These are phyloP conservation scores for Pseudorectes ferrugineus DNA, from an alignment of 2,113 vertebrate species.

Conservation along the genomic window DNA sequence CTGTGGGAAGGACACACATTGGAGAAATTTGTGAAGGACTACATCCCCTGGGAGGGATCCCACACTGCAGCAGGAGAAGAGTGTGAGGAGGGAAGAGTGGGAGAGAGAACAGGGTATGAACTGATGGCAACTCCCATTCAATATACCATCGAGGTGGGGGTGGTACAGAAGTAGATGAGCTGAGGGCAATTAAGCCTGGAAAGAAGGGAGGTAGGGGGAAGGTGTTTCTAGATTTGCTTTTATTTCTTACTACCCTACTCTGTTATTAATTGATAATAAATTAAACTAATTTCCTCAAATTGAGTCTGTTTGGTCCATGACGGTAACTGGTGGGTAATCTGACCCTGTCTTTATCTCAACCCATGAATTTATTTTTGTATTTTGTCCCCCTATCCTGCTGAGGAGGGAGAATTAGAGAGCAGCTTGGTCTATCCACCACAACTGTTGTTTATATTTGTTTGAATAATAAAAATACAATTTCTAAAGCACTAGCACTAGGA, in stretches of 20 bases:
- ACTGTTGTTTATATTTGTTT: background rate
- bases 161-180: background rate
- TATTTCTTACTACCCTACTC: background rate
- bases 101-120: background rate
- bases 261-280: background rate
- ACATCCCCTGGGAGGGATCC: background rate
- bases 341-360: background rate
- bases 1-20: background rate
- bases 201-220: background rate
- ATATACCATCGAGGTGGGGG: accelerated
- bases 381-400: background rate
- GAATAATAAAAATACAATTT: background rate
- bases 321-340: background rate
- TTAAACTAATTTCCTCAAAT: background rate
- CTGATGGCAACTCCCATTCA: background rate
- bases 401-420: background rate
- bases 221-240: background rate
- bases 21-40: background rate
- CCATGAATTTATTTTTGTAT: background rate
- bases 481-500: background rate
- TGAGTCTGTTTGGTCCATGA: background rate
- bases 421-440: background rate
- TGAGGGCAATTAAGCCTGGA: background rate
- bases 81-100: background rate
- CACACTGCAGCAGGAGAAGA: background rate